Conservation (phyloP, 2,888 invertebrate genomes). For the Hesperia comma region DNA sequence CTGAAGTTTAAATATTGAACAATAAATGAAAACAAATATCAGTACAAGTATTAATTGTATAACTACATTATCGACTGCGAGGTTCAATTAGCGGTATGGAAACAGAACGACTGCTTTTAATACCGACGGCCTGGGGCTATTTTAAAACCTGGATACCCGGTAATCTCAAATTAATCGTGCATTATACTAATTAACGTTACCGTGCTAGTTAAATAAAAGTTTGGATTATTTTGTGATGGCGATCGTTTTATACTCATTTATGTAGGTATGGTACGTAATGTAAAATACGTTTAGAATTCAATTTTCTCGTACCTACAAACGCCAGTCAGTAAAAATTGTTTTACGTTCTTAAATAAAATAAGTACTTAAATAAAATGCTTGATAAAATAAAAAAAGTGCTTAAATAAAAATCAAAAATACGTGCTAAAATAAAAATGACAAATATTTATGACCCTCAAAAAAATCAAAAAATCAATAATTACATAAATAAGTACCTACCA, state of each 20-base stretch:
- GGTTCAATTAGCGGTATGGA: background rate
- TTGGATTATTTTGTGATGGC: background rate
- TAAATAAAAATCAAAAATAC: too few relatives aligned
- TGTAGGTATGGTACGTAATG: too few relatives aligned
- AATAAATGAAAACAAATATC: background rate
- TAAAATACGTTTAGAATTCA: too few relatives aligned
- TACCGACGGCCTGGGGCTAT: slow-evolving; percentile 6
- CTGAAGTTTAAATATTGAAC: background rate
- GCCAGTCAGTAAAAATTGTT: too few relatives aligned
- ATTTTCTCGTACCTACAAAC: too few relatives aligned
- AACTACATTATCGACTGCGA: slow-evolving; percentile 11
- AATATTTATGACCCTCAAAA: too few relatives aligned
- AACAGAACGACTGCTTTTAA: slow-evolving; percentile 13
- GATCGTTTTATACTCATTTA: background rate
- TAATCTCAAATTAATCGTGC: slow-evolving; percentile 1
- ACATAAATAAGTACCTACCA: too few relatives aligned
- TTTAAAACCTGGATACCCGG: slow-evolving; percentile 10
- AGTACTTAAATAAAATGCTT: too few relatives aligned
- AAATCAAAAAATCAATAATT: too few relatives aligned
- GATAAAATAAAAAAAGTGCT: too few relatives aligned
- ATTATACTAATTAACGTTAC: slow-evolving; percentile 8
- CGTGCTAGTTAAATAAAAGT: background rate
- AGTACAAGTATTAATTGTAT: background rate
- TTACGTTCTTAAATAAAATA: too few relatives aligned
- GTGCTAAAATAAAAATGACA: too few relatives aligned